phyloP scores from a whole-genome alignment of 2,113 vertebrate genomes.

The Sphaerodactylus townsendi region DNA sequence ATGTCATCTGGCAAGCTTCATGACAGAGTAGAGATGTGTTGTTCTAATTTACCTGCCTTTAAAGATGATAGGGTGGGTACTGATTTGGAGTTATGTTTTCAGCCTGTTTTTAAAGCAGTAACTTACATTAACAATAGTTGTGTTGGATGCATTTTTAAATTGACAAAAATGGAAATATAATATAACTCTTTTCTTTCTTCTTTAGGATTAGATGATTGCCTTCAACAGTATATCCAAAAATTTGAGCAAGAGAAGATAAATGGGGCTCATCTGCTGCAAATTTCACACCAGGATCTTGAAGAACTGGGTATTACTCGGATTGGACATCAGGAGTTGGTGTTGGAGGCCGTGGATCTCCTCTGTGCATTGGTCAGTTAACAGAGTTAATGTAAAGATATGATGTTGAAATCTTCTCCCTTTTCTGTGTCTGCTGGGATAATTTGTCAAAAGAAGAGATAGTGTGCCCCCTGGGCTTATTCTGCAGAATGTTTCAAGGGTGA shows the following conservation, averaged over 20 bases:
- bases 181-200: conserved; percentile 14
- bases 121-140: no score
- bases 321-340: conserved; percentile 94
- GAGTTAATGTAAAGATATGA: accelerated
- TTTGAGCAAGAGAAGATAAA: conserved; percentile 97
- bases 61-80: no score
- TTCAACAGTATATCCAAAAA: conserved; percentile 92
- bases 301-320: conserved; percentile 92
- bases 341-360: conserved; percentile 96
- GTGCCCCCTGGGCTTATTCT: background rate
- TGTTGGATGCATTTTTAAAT: background rate
- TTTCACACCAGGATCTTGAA: conserved; percentile 97
- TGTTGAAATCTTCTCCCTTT: background rate
- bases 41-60: no score
- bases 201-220: conserved; percentile 91
- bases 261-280: conserved; percentile 92
- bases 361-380: conserved; percentile 92
- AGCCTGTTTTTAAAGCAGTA: no score
- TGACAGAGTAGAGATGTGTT: no score
- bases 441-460: background rate
- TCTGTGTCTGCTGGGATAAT: background rate
- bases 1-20: no score
- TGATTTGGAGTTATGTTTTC: no score
- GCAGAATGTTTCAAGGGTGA: accelerated
- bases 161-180: background rate